Percentiles rank a stretch among this genome's conserved stretches.
phyloP scores from a whole-genome alignment of 2,113 vertebrate genomes.

The Haemorhous mexicanus region DNA sequence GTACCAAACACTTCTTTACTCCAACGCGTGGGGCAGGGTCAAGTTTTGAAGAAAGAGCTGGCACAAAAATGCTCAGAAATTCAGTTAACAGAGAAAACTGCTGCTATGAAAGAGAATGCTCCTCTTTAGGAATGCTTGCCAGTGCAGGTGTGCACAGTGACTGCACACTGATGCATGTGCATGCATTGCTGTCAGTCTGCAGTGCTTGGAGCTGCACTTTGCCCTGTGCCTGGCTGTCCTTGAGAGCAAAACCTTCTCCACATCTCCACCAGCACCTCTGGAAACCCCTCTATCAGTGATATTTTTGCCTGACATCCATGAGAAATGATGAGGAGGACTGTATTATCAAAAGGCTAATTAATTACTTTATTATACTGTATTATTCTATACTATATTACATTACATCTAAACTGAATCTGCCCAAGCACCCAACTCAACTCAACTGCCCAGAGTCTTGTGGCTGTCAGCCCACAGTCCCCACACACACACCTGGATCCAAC shows the following conservation, averaged over 20 bases:
- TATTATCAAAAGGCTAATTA: no score
- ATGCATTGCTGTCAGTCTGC: background rate
- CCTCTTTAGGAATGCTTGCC: background rate
- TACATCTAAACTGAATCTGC: no score
- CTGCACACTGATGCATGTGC: background rate
- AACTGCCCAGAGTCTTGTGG: no score
- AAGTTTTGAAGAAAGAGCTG: background rate
- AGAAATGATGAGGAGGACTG: no score
- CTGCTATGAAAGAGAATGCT: background rate
- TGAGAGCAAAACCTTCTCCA: background rate
- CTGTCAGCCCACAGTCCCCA: no score
- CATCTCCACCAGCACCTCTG: background rate
- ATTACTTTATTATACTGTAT: no score
- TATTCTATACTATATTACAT: no score
- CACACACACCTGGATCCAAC: no score
- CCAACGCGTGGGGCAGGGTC: accelerated
- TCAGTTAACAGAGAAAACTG: background rate
- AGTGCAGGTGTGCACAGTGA: background rate
- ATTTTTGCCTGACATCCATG: no score
- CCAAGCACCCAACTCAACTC: no score
- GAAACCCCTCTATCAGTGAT: accelerated
- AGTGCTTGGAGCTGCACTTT: accelerated
- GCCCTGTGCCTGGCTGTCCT: accelerated
- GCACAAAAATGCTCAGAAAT: background rate
- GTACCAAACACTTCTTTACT: background rate